Conservation (phyloP, 2,113 vertebrate species). For the Chunga burmeisteri region DNA sequence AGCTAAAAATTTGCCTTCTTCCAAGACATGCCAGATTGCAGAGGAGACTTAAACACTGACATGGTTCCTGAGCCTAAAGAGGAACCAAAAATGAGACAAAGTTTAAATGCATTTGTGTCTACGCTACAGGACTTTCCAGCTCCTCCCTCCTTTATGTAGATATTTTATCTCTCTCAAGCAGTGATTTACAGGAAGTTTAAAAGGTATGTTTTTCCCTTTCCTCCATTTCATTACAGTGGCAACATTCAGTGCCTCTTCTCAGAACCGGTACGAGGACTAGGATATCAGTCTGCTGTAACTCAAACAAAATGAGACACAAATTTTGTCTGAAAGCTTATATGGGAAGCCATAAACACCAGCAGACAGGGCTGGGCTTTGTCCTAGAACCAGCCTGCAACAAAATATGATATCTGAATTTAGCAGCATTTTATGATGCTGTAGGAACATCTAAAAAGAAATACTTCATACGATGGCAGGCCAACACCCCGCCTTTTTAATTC, state of each 20-base stretch:
- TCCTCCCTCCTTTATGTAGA: background rate
- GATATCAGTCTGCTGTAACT: slow-evolving; percentile 20
- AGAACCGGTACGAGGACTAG: background rate
- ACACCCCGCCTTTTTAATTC: background rate
- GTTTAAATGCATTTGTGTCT: background rate
- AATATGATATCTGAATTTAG: slow-evolving; percentile 43
- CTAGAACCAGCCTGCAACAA: slow-evolving; percentile 39
- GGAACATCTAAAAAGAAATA: slow-evolving; percentile 11
- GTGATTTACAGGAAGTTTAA: slow-evolving; percentile 11
- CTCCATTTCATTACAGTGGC: background rate
- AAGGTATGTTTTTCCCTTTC: background rate
- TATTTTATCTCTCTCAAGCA: background rate
- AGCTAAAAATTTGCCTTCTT: background rate
- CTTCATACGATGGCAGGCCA: background rate
- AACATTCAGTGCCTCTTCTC: background rate
- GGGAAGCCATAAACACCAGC: slow-evolving; percentile 38
- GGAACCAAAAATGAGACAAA: background rate
- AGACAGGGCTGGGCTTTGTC: slow-evolving; percentile 33
- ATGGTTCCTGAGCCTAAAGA: background rate
- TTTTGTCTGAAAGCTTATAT: slow-evolving; percentile 46
- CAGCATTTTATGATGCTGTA: background rate
- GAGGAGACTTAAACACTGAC: background rate
- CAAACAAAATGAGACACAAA: slow-evolving; percentile 59
- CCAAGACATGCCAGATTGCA: background rate
- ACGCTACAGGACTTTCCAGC: background rate